Evolutionary conservation across 1,140 invertebrate species (phyloP).

Genomic region (Drosophila seguyi): DNA sequence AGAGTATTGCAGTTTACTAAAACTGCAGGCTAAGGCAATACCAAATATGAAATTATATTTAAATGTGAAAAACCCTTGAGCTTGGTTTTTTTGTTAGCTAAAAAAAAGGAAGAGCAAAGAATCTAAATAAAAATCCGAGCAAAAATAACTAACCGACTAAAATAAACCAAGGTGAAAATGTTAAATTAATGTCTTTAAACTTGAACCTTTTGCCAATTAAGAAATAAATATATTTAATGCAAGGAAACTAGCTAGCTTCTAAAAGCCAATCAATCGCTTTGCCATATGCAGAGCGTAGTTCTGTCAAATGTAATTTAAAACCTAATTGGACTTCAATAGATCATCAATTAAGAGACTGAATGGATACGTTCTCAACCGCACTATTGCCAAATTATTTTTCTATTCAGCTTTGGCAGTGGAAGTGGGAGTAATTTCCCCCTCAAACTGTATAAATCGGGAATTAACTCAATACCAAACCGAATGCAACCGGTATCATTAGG

Average conservation of each 20-base stretch:
- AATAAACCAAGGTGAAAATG: background rate
- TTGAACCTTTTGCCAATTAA: too few relatives aligned
- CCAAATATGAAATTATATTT: background rate
- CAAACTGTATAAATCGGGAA: slow-evolving; percentile 26
- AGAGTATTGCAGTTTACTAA: background rate
- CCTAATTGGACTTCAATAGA: background rate
- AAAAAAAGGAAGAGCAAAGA: too few relatives aligned
- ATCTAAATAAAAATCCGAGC: too few relatives aligned
- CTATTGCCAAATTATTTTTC: slow-evolving; percentile 1
- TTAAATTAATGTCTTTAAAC: too few relatives aligned
- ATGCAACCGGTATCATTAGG: slow-evolving; percentile 34
- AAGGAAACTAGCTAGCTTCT: too few relatives aligned
- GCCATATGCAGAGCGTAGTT: background rate
- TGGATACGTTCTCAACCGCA: background rate
- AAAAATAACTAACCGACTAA: too few relatives aligned
- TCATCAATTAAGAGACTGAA: background rate
- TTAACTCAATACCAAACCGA: slow-evolving; percentile 27
- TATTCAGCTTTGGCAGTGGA: background rate
- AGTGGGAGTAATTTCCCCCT: slow-evolving; percentile 23
- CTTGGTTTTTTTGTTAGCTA: too few relatives aligned
- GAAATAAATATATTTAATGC: background rate
- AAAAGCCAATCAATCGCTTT: too few relatives aligned
- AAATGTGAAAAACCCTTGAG: too few relatives aligned
- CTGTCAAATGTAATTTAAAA: background rate
- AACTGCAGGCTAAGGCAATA: background rate